phyloP scores from a whole-genome alignment of 2,113 vertebrate genomes.

The Engraulis encrasicolus region DNA sequence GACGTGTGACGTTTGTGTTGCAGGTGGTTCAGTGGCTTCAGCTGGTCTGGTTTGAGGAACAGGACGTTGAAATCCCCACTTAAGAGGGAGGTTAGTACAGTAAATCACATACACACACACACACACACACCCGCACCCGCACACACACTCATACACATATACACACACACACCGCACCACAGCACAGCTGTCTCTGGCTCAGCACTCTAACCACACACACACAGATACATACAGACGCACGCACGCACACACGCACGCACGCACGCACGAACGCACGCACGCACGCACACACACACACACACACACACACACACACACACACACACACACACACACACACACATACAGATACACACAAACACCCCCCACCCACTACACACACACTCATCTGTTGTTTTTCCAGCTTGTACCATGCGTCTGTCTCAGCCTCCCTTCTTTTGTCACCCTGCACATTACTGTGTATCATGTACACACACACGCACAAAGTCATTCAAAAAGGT shows the following conservation, averaged over 20 bases:
- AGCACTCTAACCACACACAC: background rate
- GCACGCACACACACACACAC: too few relatives aligned
- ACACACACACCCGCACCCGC: too few relatives aligned
- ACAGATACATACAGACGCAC: too few relatives aligned
- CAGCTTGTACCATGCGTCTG: background rate
- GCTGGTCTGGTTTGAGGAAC: slow-evolving; percentile 87
- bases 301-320: too few relatives aligned
- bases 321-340: too few relatives aligned
- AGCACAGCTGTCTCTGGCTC: background rate
- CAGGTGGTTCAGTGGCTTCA: slow-evolving; percentile 93
- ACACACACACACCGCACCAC: background rate
- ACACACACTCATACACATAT: too few relatives aligned
- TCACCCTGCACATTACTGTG: background rate
- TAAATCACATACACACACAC: too few relatives aligned
- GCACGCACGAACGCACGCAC: too few relatives aligned
- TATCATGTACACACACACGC: background rate
- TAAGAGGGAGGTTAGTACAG: slow-evolving; percentile 82
- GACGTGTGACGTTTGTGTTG: slow-evolving; percentile 30
- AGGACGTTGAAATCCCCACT: slow-evolving; percentile 84
- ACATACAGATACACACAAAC: too few relatives aligned
- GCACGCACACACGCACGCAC: too few relatives aligned
- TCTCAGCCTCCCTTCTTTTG: background rate
- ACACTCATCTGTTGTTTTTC: slow-evolving; percentile 2
- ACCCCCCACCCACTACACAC: background rate
- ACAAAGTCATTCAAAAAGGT: too few relatives aligned